Evolutionary conservation across 2,113 vertebrate species (phyloP).

Genomic region (Caranx ignobilis): DNA sequence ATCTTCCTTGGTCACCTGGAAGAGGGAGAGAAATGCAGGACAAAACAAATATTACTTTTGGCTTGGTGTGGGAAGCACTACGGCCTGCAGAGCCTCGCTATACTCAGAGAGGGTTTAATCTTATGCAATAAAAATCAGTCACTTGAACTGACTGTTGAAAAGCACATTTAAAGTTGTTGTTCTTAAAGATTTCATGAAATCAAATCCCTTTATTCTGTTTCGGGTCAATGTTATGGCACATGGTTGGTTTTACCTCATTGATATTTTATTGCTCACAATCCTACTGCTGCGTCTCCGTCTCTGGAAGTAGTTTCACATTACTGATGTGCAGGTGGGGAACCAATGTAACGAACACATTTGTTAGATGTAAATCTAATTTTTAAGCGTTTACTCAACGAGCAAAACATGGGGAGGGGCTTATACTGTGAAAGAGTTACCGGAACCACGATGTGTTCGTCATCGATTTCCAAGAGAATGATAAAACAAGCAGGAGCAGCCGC

Average conservation of each 20-base stretch:
- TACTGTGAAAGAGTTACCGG: background rate
- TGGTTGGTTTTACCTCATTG: background rate
- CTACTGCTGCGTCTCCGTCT: background rate
- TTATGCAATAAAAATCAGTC: slow-evolving; percentile 1
- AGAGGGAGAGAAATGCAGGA: slow-evolving; percentile 42
- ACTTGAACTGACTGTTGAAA: background rate
- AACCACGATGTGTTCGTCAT: background rate
- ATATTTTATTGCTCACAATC: too few relatives aligned
- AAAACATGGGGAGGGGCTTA: background rate
- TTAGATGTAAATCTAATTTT: background rate
- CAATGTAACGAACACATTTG: background rate
- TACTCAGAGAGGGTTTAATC: slow-evolving; percentile 3
- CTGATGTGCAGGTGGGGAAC: too few relatives aligned
- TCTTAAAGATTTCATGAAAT: background rate
- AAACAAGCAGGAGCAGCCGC: background rate
- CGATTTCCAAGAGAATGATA: background rate
- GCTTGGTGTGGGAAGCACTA: slow-evolving; percentile 15
- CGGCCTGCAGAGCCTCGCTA: slow-evolving; percentile 22
- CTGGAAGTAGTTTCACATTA: background rate
- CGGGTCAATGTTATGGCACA: too few relatives aligned
- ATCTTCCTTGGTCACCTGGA: slow-evolving; percentile 93
- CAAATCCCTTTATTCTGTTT: background rate
- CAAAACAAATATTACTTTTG: slow-evolving; percentile 63
- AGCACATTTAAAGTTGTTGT: background rate
- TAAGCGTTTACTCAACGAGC: background rate